Evolutionary conservation across 2,113 vertebrate species (phyloP), one percentile per base, ranked within the genome.

Genomic region (Ceuthmochares aereus): DNA sequence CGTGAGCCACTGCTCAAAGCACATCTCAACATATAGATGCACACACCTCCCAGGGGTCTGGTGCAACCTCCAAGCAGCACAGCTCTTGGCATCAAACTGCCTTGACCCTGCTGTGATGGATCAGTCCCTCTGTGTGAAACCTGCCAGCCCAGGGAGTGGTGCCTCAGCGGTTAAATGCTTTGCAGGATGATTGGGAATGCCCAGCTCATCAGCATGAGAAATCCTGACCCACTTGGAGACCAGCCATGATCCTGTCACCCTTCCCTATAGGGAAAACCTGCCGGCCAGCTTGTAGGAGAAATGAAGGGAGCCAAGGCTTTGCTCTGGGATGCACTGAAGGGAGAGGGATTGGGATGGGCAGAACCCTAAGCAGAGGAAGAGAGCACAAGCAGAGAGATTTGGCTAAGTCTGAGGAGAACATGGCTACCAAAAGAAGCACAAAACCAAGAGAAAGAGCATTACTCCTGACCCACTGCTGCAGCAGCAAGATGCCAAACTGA

Each of bases 11-110:
- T 14, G 43, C 73, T 58, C 49, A 12, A 14, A 37, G 11, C 2
- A 37, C 60, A 20, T 2, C 68, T 36, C 42, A 23, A 16, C 1
- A 0, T 12, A 9, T 0, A 7, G 37, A 22, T 4, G 3, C 3
- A 1, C 1, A 2, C 22, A 2, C 45, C 68, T 73, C 37, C 63
- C 40, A 15, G 5, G 0, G 18, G 12, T 13, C 26, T 32, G 12
- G 5, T 4, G 13, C 10, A 20, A 32, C 16, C 37, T 43, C 32
- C 45, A 27, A 21, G 16, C n/a, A 30, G 8, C 0, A 1, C 36
- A 56, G n/a, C 51, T 60, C 34, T 27, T 7, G 43, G 63, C 55
- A 34, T 19, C 32, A 15, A 26, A 0, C 15, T 7, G 45, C 3
- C n/a, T 20, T 2, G 15, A 7, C 40, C 6, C 4, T 8, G 0